Evolutionary conservation across 2,113 vertebrate species (phyloP).

Genomic region (Ophiodon elongatus): DNA sequence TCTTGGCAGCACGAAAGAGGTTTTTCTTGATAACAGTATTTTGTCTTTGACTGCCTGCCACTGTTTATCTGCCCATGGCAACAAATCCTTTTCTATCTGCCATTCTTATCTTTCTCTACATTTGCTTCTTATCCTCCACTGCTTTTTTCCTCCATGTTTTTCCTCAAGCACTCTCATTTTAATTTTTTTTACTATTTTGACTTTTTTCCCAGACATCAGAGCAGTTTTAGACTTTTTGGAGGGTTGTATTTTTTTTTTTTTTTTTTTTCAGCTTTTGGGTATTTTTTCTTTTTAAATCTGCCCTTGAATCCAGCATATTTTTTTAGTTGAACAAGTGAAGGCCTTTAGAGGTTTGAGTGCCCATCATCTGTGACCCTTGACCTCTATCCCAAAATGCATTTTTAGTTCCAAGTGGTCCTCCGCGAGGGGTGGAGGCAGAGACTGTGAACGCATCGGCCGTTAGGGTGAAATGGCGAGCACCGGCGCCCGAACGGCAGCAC

Average conservation of each 20-base stretch:
- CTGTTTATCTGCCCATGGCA: slow-evolving; percentile 76
- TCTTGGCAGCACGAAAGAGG: slow-evolving; percentile 65
- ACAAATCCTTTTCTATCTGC: slow-evolving; percentile 75
- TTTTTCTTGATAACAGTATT: slow-evolving; percentile 76
- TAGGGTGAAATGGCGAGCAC: slow-evolving; percentile 95
- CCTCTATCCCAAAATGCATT: slow-evolving; percentile 93
- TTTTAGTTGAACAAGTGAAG: slow-evolving; percentile 43
- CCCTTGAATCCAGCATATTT: slow-evolving; percentile 58
- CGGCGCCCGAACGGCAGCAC: slow-evolving; percentile 92
- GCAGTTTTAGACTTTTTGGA: slow-evolving; percentile 69
- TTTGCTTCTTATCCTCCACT: slow-evolving; percentile 92
- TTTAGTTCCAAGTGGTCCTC: slow-evolving; percentile 98
- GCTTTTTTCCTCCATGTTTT: slow-evolving; percentile 91
- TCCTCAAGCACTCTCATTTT: slow-evolving; percentile 88
- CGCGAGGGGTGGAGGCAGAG: slow-evolving; percentile 94
- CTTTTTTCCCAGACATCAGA: slow-evolving; percentile 68
- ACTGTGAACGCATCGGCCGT: slow-evolving; percentile 95
- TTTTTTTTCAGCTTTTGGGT: slow-evolving; percentile 50
- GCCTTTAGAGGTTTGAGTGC: slow-evolving; percentile 64
- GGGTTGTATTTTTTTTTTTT: slow-evolving; percentile 54
- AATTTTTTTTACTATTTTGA: slow-evolving; percentile 86
- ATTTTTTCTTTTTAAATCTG: slow-evolving; percentile 64
- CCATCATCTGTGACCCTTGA: slow-evolving; percentile 76
- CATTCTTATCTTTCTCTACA: slow-evolving; percentile 79
- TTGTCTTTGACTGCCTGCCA: slow-evolving; percentile 77